Conservation (phyloP, 2,888 invertebrate species). For the Microplitis manilae region DNA sequence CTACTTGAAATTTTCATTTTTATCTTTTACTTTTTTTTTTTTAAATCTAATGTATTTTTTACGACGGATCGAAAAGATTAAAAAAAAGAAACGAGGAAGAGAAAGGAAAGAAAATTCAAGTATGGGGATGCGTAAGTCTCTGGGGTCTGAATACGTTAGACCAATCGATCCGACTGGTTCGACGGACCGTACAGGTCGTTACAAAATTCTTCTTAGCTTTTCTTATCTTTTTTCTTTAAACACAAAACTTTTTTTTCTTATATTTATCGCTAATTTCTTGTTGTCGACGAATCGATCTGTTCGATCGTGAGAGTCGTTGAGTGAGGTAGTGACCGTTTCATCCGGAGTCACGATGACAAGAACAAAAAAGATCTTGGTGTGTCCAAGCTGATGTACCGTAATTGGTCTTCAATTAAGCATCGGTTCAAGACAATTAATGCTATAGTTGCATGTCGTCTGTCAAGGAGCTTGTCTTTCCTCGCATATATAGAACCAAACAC, state of each 20-base stretch:
- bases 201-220: conserved; percentile 53
- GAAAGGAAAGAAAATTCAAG: conserved; percentile 45
- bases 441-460: not conserved
- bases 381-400: conserved; percentile 48
- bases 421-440: conserved; percentile 55
- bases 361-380: conserved; percentile 29
- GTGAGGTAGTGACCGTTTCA: not conserved
- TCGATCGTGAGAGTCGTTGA: conserved; percentile 29
- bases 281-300: conserved; percentile 30
- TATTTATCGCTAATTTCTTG: conserved; percentile 27
- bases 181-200: conserved; percentile 61
- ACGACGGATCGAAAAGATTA: conserved; percentile 28
- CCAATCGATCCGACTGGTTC: conserved; percentile 62
- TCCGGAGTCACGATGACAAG: not conserved
- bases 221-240: conserved; percentile 15
- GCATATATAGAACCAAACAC: conserved; percentile 12
- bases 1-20: not conserved
- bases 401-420: conserved; percentile 57
- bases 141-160: conserved; percentile 51
- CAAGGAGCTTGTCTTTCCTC: not conserved
- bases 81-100: conserved; percentile 29
- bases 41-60: not conserved
- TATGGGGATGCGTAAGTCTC: conserved; percentile 40
- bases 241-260: not conserved
- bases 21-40: too few species aligned